These are phyloP conservation scores for Lithophane leautieri DNA, from an alignment of 2,888 invertebrate species.

Conservation along the genomic window DNA sequence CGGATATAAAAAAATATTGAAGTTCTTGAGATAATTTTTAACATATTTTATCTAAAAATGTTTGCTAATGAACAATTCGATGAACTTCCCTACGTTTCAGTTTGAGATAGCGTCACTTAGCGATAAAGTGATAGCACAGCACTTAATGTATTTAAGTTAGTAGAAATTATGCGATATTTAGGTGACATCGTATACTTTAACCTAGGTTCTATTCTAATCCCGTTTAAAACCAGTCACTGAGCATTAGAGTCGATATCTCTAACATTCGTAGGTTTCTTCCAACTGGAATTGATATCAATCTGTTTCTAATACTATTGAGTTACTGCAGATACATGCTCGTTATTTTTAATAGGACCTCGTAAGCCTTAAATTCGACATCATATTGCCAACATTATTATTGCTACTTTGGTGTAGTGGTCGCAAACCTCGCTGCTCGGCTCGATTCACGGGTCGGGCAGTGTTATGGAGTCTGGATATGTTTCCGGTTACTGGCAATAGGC, in stretches of 20 bases:
- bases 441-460: not conserved
- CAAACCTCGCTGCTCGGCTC: too few species aligned
- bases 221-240: conserved; percentile 9
- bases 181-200: not conserved
- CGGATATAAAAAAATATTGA: not conserved
- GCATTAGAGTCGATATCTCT: conserved; percentile 9
- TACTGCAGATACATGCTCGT: conserved; percentile 28
- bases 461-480: not conserved
- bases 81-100: not conserved
- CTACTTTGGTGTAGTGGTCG: not conserved
- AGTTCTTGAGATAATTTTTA: not conserved
- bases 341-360: conserved; percentile 35
- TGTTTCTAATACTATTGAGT: conserved; percentile 18
- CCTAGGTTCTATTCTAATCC: not conserved
- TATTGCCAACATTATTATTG: not conserved
- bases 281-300: conserved; percentile 6
- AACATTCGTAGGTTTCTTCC: conserved; percentile 12
- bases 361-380: conserved; percentile 8
- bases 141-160: conserved; percentile 16
- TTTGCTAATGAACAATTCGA: not conserved
- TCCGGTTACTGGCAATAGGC: not conserved
- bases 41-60: not conserved
- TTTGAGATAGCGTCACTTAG: not conserved
- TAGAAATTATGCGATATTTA: not conserved
- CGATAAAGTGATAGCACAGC: not conserved